Base-by-base conservation (phyloP, 2,797 vertebrate species). In the Myotis daubentonii region DNA sequence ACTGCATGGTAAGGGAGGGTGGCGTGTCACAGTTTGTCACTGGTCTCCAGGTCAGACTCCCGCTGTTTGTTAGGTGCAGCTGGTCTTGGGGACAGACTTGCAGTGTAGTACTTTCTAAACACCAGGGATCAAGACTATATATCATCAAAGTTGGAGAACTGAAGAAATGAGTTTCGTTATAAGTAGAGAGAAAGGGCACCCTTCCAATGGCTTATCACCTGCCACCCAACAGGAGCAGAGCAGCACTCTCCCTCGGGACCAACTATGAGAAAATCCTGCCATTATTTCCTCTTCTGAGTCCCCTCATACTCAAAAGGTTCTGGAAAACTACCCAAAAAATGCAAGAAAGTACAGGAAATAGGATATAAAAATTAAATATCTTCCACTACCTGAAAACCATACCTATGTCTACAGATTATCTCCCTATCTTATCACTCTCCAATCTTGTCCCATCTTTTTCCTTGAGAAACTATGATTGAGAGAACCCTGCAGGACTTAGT, bases 161-260 rank as follows among this genome's bases (percentile, higher is more conserved):
- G 30, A 41, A 78, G 44, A 84, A 68, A 85, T 19, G n/a, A 68
- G 19, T 36, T 55, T 68, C 20, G 38, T 74, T 15, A 1, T 28
- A 83, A 80, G 4, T 0, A 51, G 30, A 93, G n/a, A 71, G 28
- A 57, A 78, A 86, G 33, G 87, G 41, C 53, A 68, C 75, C 17
- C 41, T 57, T 30, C 55, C 1, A 13, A 49, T n/a, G n/a, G 68
- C 66, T 33, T 75, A 85, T 79, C 87, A 72, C 70, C 65, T 68
- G 44, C 36, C 75, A 71, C 60, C 60, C 53, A 30, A 68, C 55
- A 60, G 55, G 15, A 94, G 47, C 76, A 94, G 84, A n/a, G 94
- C 9, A 9, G 79, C 6, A 79, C 5, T 5, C n/a, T 12, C 28
- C 70, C 28, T 72, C 70, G 72, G 82, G 53, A 47, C 68, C 12